phyloP scores from a whole-genome alignment of 2,113 vertebrate species.

The Corythaixoides concolor region DNA sequence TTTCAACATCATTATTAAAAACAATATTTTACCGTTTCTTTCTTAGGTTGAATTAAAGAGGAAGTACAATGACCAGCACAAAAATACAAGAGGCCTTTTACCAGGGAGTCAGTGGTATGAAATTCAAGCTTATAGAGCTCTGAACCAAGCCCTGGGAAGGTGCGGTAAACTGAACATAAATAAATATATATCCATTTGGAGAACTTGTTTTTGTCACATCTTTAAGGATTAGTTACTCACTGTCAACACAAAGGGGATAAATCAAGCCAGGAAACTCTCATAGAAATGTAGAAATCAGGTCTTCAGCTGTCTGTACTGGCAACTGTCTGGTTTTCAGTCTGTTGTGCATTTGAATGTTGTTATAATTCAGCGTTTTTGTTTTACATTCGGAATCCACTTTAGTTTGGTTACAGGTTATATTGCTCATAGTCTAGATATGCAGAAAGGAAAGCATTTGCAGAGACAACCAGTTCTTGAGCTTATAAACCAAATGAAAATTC shows the following conservation, averaged over 20 bases:
- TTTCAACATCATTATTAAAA: not conserved
- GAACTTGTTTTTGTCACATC: not conserved
- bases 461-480: not conserved
- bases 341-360: not conserved
- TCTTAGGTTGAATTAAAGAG: slow-evolving; percentile 93
- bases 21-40: not conserved
- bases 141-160: slow-evolving; percentile 98
- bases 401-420: not conserved
- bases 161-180: slow-evolving; percentile 50
- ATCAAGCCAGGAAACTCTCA: not conserved
- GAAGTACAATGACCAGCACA: slow-evolving; percentile 94
- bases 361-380: not conserved
- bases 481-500: not conserved
- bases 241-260: not conserved
- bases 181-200: not conserved
- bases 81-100: slow-evolving; percentile 87
- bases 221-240: not conserved
- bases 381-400: not conserved
- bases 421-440: not conserved
- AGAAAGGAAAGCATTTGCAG: not conserved
- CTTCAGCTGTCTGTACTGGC: not conserved
- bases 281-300: not conserved
- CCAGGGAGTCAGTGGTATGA: slow-evolving; percentile 94
- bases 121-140: slow-evolving; percentile 94
- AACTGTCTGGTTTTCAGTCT: not conserved